Evolutionary conservation across 2,797 vertebrate genomes (phyloP), one percentile per base, ranked within the genome.

Genomic region (Hafferia zeledoni): DNA sequence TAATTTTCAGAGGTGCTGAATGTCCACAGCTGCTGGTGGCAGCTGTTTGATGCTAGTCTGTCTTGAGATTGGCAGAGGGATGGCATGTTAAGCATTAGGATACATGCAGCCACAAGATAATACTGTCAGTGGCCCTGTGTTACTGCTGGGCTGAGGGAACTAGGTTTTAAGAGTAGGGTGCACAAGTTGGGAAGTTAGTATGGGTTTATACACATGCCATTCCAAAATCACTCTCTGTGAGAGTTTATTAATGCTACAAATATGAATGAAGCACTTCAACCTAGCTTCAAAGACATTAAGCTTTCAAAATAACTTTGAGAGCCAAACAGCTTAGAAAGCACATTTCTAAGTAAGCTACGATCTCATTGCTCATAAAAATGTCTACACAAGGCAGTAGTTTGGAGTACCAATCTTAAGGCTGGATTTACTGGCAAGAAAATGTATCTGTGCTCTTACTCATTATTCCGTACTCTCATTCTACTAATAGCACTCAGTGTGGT

Each of bases 1-100:
- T 89, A 92, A 83, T 93, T 91, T 94, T 87, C 61, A 57, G 69
- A 95, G 69, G 68, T 89, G 60, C 56, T 89, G 71, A 93, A 93
- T 87, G 75, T 65, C 91, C 89, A 77, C 71, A 89, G 87, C 64
- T 90, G 90, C 59, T 89, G n/a, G 17, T 65, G 53, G 59, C 80
- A 96, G 83, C 80, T 94, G 86, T 52, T 85, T 71, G 59, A 67
- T 67, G 20, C 20, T 71, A 74, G 33, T 49, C 75, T 68, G n/a
- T 60, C 64, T 83, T 56, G 64, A 83, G 53, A 78, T 4, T 46
- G 50, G 57, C 72, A 91, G 64, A 92, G 22, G 49, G 24, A 89
- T 71, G 57, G 46, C 44, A 55, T 17, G 30, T 57, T 71, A 77
- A 85, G 65, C 49, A 59, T 75, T 44, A 80, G 20, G 11, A 35